Evolutionary conservation across 2,888 invertebrate genomes (phyloP), one percentile per base, ranked within the genome.

Genomic region (Lycophotia porphyrea): DNA sequence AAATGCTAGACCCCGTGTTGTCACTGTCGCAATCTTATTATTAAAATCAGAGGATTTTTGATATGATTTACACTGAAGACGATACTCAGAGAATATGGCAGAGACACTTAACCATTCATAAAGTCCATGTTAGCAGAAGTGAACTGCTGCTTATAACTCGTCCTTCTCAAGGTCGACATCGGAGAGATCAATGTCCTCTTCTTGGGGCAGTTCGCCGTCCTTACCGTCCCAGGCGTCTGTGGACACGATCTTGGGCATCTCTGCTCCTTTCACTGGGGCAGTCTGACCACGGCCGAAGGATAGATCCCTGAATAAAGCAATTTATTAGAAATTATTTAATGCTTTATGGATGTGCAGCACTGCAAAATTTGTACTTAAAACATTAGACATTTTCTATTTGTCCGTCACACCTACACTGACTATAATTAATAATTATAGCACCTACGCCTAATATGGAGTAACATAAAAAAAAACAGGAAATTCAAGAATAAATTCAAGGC

Each of bases 251-350:
- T 97, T 96, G 15, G 99, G 99, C 92, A 99, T 97, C 88, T 97
- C 97, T 0, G 98, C 98, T 31, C 98, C 99, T 88, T 97, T 97
- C 1, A 99, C 97, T 0, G 99, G 98, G 0, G 98, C 98, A 0
- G 99, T 99, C 69, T 98, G 98, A 1, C 99, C 99, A 84, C 98
- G 98, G 0, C 99, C 99, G 93, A 98, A 99, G 15, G 99, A 98
- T 42, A 99, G 97, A 92, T 99, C 99, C 91, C 99, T 98, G 93
- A 11, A 76, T 49, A 24, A 69, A 27, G 5, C 2, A 8, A 24
- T 24, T 31, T 31, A 15, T 68, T 39, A 27, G n/a, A 42, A 60
- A 34, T 21, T 34, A 21, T 60, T 34, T 31, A 8, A 58, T 18
- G 18, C 3, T 58, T 7, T 8, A 1, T 18, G 18, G 18, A 31